Evolutionary conservation across 2,113 vertebrate species (phyloP).

Genomic region (Python bivittatus): DNA sequence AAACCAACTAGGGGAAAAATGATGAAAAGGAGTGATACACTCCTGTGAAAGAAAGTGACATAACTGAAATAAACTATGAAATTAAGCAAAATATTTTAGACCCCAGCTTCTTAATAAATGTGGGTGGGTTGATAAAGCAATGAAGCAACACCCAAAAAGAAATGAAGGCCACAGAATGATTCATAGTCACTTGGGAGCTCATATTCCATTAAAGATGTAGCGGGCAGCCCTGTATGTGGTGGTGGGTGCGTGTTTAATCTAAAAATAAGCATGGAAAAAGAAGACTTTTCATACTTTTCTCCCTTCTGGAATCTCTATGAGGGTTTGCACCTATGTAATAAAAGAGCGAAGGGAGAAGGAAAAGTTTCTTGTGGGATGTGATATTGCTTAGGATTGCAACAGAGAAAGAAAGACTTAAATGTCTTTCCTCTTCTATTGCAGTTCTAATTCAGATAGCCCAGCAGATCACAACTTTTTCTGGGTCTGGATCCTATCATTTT

Average conservation of each 20-base stretch:
- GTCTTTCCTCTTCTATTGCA: neutral
- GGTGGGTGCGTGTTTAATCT: neutral
- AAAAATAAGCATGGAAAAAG: neutral
- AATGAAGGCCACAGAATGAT: neutral
- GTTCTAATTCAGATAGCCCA: neutral
- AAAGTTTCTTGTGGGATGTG: neutral
- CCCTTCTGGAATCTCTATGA: neutral
- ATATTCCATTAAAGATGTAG: neutral
- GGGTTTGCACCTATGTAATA: neutral
- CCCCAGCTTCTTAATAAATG: neutral
- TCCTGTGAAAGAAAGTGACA: neutral
- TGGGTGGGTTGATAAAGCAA: conserved; percentile 3
- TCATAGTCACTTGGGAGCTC: neutral
- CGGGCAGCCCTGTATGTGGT: neutral
- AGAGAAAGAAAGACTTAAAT: neutral
- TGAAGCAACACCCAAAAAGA: neutral
- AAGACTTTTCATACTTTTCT: neutral
- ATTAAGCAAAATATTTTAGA: neutral
- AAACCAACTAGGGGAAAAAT: neutral
- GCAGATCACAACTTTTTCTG: neutral
- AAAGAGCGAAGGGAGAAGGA: neutral
- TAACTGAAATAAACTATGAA: neutral
- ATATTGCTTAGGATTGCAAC: neutral
- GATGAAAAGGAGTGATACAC: neutral
- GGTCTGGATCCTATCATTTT: neutral